phyloP scores from a whole-genome alignment of 2,888 invertebrate species.

The Palloptera scutellata region DNA sequence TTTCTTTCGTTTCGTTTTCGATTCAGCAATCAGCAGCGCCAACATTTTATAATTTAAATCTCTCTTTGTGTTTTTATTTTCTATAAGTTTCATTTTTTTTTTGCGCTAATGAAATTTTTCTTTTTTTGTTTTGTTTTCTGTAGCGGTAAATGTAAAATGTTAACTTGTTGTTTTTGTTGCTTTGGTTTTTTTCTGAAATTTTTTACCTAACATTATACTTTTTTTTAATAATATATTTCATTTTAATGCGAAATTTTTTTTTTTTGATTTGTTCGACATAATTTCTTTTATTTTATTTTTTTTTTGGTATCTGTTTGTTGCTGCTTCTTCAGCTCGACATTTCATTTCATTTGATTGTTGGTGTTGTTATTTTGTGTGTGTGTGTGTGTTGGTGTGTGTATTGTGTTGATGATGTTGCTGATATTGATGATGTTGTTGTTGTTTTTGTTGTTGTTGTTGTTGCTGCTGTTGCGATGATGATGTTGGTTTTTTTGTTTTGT shows the following conservation, averaged over 20 bases:
- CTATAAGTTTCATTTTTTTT: too few species aligned
- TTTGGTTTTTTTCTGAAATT: background rate
- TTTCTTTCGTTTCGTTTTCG: too few species aligned
- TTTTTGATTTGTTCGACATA: background rate
- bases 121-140: background rate
- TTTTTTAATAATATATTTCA: background rate
- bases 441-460: conserved; percentile 3
- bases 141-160: background rate
- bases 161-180: background rate
- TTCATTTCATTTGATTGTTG: conserved; percentile 16
- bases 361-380: conserved; percentile 24
- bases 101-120: background rate
- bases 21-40: background rate
- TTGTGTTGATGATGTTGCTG: conserved; percentile 17
- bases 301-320: background rate
- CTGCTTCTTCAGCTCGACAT: conserved; percentile 5
- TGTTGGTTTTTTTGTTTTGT: conserved; percentile 12
- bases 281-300: conserved; percentile 4
- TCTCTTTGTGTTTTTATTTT: too few species aligned
- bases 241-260: background rate
- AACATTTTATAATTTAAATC: conserved; percentile 1
- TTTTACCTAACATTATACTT: background rate
- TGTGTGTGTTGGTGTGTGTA: background rate
- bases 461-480: conserved; percentile 16
- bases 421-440: background rate